Base-by-base conservation (phyloP, 2,113 vertebrate species). In the Percina caprodes region DNA sequence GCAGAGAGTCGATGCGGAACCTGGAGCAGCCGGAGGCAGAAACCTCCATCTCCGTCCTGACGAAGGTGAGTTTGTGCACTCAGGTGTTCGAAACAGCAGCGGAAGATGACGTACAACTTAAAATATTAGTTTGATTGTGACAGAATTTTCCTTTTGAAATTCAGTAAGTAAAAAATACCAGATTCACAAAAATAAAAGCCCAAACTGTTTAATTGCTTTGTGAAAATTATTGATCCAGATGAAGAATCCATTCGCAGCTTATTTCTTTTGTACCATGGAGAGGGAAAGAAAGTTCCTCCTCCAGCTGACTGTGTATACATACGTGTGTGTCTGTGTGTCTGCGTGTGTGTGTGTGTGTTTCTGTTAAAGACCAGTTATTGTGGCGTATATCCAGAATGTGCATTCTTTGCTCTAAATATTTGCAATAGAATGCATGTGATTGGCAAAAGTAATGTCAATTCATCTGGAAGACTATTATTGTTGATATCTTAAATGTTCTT, bases 1-100 rank as follows among this genome's bases (percentile, higher is more conserved):
- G 96, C 85, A 97, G 95, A 58, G 96, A 97, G 92, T 97, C 97
- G 92, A 97, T 97, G 92, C 95, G 96, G 91, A 98, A 97, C 71
- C 88, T 87, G 79, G 91, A 93, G 18, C 95, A 95, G 95, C 94
- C 95, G 91, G 96, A 92, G 89, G 55, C 30, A 11, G 96, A 93
- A 77, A 95, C 94, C 91, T 97, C 96, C 97, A 98, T 98, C 79
- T 69, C 70, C 26, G 11, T 1, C 26, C 23, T 45, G 60, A 77
- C 77, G 69, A 67, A 46, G 84, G 54, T 66, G 83, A 71, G 69
- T 24, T 10, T 45, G 39, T 23, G 35, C 19, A 16, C n/a, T 46
- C n/a, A 66, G 62, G 62, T 66, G 62, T 24, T 14, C 30, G 30
- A 30, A 3, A 30, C 49, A 51, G 15, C 49, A 51, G 16, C 49